Evolutionary conservation across 1,140 invertebrate species (phyloP).

Genomic region (Glossosoma conforme): DNA sequence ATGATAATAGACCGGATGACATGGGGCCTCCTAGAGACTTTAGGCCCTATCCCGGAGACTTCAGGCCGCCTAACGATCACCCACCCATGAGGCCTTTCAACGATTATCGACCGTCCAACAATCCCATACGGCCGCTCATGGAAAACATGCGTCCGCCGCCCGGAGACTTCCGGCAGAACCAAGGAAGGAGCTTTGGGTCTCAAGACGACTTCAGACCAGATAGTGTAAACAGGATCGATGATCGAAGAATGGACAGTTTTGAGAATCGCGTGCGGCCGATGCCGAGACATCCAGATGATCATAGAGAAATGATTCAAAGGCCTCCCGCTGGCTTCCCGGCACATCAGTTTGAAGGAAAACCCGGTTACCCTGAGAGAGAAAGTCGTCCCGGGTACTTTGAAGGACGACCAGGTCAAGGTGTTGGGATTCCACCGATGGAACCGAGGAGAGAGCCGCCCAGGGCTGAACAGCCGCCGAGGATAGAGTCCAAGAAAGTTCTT

Average conservation of each 20-base stretch:
- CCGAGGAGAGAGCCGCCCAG: neutral
- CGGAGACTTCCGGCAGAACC: neutral
- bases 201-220: too few relatives aligned
- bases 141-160: neutral
- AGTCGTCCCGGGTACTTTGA: neutral
- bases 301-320: too few relatives aligned
- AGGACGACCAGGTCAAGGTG: neutral
- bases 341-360: neutral
- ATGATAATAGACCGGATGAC: too few relatives aligned
- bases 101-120: too few relatives aligned
- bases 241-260: too few relatives aligned
- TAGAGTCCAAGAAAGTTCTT: slow-evolving; percentile 24
- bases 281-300: too few relatives aligned
- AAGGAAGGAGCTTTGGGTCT: too few relatives aligned
- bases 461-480: neutral
- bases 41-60: neutral
- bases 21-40: slow-evolving; percentile 3
- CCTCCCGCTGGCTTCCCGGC: neutral
- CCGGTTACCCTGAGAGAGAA: neutral
- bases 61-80: neutral
- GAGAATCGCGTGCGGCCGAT: too few relatives aligned
- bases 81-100: neutral
- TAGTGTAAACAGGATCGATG: too few relatives aligned
- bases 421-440: neutral
- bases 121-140: too few relatives aligned